Conservation (phyloP, 2,888 invertebrate species). For the Brachypterus glaber region DNA sequence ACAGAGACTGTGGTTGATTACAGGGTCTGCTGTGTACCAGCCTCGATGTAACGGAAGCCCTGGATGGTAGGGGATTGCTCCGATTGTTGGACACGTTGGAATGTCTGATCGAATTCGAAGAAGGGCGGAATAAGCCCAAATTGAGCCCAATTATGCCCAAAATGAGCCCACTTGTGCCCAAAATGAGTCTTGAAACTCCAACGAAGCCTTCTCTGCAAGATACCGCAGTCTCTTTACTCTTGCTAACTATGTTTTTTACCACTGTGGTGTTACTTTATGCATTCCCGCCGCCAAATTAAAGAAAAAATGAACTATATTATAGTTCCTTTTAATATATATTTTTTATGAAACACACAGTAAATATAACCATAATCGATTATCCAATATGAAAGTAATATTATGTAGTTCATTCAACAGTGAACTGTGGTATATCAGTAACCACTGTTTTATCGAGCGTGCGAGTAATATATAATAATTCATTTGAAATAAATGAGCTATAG, state of each 20-base stretch:
- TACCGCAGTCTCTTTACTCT: constrained; percentile 46
- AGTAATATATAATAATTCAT: too few relatives aligned
- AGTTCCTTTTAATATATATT: too few relatives aligned
- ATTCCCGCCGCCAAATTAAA: constrained; percentile 43
- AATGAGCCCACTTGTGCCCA: constrained; percentile 22
- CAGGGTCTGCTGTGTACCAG: constrained; percentile 50
- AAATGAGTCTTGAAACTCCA: constrained; percentile 24
- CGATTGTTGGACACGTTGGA: constrained; percentile 37
- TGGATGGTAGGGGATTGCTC: constrained; percentile 38
- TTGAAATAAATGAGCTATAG: too few relatives aligned
- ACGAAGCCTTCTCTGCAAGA: constrained; percentile 33
- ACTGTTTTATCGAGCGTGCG: too few relatives aligned
- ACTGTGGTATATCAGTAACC: too few relatives aligned
- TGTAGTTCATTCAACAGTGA: too few relatives aligned
- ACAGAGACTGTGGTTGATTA: constrained; percentile 47
- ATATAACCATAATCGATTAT: too few relatives aligned
- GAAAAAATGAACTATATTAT: too few relatives aligned
- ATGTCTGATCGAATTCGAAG: constrained; percentile 32
- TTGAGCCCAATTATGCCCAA: constrained; percentile 23
- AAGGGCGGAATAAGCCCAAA: not conserved
- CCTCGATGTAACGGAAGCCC: constrained; percentile 45
- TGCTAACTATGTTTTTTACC: constrained; percentile 40
- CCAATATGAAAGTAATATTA: too few relatives aligned
- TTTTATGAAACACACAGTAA: too few relatives aligned
- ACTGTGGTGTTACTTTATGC: constrained; percentile 41